Base-by-base conservation (phyloP, 2,113 vertebrate genomes). In the Colistium nudipinnis region DNA sequence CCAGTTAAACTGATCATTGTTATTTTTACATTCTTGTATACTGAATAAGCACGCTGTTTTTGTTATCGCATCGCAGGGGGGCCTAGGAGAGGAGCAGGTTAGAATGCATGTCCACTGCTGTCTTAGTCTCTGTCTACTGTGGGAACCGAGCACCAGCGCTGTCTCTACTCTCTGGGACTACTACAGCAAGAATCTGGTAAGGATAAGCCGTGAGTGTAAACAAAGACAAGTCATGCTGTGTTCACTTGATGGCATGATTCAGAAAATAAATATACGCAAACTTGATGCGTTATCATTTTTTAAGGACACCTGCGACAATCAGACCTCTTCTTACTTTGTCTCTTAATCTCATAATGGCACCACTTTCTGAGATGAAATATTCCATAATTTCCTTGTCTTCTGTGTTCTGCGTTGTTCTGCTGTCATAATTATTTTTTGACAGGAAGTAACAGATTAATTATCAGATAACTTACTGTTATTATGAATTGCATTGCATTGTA, bases 101-200 rank as follows among this genome's bases (percentile, higher is more conserved):
- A 87, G 97, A 74, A 96, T 97, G 95, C 90, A 97, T 70, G 93
- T 96, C 65, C 96, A 96, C 69, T 99, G 96, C 90, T 98, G 96
- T 83, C 94, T 98, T 82, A 94, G 80, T 64, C 87, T 99, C 73
- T 95, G 92, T 89, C 78, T 91, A 73, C 88, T 94, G 65, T 99
- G 98, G 98, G 92, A 92, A 12, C 90, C 94, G 20, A 97, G 95
- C 66, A 85, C 95, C 28, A 80, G 88, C 14, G 52, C 93, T 38
- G 91, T 95, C 62, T 96, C 93, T 49, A 90, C 87, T 63, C 91
- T 98, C 2, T 99, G 97, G 98, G 96, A 99, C 67, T 95, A 96
- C 90, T 98, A 95, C 89, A 95, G 95, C 89, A 98, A 93, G 86
- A 96, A 95, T 78, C 83, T 99, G 93, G 98, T 98, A 73, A 93